Evolutionary conservation across 2,113 vertebrate species (phyloP).

Genomic region (Circaetus cinerascens): DNA sequence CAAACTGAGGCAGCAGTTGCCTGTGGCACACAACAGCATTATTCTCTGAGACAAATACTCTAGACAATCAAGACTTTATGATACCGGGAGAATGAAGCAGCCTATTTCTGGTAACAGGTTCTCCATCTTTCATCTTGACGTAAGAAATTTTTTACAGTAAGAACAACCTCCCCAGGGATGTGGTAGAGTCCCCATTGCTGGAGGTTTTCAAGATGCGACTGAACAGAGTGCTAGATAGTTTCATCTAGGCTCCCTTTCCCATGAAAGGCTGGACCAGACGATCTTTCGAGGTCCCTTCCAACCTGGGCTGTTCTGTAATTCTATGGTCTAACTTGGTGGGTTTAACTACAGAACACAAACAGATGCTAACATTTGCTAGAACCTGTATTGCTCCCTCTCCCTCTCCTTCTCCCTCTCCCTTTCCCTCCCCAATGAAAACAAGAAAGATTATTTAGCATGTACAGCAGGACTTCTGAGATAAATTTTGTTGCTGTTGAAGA

Average conservation of each 20-base stretch:
- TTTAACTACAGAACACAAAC: neutral
- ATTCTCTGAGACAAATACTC: neutral
- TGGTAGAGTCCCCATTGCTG: neutral
- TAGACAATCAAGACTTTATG: neutral
- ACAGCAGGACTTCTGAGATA: neutral
- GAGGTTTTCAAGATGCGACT: neutral
- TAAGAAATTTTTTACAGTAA: neutral
- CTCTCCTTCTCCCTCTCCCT: neutral
- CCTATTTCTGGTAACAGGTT: neutral
- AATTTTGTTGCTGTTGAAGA: neutral
- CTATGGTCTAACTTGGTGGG: neutral
- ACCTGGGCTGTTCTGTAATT: neutral
- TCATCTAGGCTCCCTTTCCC: neutral
- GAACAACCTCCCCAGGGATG: neutral
- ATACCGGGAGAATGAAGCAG: neutral
- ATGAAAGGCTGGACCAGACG: rapidly evolving
- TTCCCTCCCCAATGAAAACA: neutral
- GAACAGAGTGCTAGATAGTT: neutral
- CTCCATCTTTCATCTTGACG: neutral
- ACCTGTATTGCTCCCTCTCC: neutral
- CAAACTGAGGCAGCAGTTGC: neutral
- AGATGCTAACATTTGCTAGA: neutral
- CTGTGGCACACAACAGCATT: neutral
- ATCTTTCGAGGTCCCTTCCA: neutral
- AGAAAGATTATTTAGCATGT: neutral